phyloP scores from a whole-genome alignment of 2,797 vertebrate species.

The Tadarida brasiliensis region DNA sequence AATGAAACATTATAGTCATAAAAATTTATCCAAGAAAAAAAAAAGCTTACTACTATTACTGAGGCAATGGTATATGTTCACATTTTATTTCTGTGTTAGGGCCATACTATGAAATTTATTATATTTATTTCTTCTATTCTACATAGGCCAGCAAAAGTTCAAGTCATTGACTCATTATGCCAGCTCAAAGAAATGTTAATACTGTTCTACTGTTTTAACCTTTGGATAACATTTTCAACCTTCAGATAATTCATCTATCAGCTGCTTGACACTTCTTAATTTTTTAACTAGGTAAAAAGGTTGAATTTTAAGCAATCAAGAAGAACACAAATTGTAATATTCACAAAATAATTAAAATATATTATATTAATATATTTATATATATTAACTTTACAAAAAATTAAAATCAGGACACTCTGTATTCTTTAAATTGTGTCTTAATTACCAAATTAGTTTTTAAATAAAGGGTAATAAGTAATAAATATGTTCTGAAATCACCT shows the following conservation, averaged over 20 bases:
- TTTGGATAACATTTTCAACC: conserved; percentile 80
- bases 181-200: conserved; percentile 73
- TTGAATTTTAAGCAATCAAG: conserved; percentile 61
- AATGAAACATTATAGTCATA: conserved; percentile 45
- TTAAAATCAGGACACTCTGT: conserved; percentile 46
- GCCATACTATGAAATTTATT: conserved; percentile 72
- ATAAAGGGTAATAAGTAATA: conserved; percentile 1
- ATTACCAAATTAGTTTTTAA: conserved; percentile 46
- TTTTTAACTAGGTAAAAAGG: conserved; percentile 75
- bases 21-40: conserved; percentile 45
- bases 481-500: conserved; percentile 35
- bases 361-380: background rate
- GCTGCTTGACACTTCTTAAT: conserved; percentile 65
- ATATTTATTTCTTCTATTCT: conserved; percentile 80
- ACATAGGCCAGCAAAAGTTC: conserved; percentile 79
- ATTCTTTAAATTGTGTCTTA: conserved; percentile 55
- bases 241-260: conserved; percentile 74
- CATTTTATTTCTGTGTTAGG: conserved; percentile 70
- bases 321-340: conserved; percentile 49
- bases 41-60: conserved; percentile 37
- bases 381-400: conserved; percentile 25
- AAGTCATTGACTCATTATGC: conserved; percentile 72
- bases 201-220: conserved; percentile 77
- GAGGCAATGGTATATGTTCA: conserved; percentile 38
- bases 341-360: conserved; percentile 23